Evolutionary conservation across 2,888 invertebrate species (phyloP).

Genomic region (Oegoconia quadripuncta): DNA sequence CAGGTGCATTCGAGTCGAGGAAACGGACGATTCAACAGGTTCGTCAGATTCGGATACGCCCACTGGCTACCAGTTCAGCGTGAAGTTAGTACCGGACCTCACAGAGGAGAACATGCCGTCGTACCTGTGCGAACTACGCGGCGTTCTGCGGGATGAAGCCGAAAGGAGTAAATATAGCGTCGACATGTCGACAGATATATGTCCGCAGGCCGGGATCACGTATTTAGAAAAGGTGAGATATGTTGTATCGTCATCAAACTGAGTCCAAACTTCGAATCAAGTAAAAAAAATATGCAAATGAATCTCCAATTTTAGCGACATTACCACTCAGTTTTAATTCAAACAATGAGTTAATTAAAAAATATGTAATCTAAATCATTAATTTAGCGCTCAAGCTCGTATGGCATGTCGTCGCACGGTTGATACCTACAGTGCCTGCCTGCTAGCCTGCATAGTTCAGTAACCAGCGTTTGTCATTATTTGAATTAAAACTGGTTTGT

Average conservation of each 20-base stretch:
- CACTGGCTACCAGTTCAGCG: conserved; percentile 72
- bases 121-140: conserved; percentile 53
- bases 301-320: too few species aligned
- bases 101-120: conserved; percentile 39
- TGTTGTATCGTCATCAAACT: not conserved
- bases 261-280: too few species aligned
- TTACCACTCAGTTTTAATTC: too few species aligned
- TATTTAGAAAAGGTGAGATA: conserved; percentile 77
- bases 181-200: conserved; percentile 60
- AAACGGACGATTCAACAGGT: conserved; percentile 29
- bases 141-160: conserved; percentile 34
- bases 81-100: conserved; percentile 64
- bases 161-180: conserved; percentile 44
- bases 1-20: conserved; percentile 78
- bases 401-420: too few species aligned
- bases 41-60: conserved; percentile 35
- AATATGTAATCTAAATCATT: too few species aligned
- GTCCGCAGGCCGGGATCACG: conserved; percentile 69
- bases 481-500: too few species aligned
- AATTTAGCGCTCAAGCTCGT: too few species aligned
- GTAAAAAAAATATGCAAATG: too few species aligned
- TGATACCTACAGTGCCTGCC: too few species aligned
- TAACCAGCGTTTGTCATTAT: too few species aligned
- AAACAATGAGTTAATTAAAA: too few species aligned
- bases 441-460: too few species aligned